These are phyloP conservation scores for Chrysolina oricalcia DNA, from an alignment of 2,888 invertebrate genomes.

Conservation along the genomic window DNA sequence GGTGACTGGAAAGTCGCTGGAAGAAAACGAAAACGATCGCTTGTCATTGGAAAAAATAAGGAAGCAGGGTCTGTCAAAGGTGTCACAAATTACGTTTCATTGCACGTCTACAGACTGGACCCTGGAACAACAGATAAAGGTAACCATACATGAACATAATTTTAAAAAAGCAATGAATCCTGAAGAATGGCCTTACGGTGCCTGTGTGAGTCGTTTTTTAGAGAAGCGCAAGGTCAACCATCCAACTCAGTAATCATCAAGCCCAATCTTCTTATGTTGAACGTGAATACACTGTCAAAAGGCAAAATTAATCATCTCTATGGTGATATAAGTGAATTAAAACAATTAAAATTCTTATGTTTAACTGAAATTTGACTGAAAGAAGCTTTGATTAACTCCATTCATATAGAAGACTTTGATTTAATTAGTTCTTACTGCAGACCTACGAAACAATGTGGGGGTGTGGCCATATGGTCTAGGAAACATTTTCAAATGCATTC, in stretches of 20 bases:
- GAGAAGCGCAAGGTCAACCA: not conserved
- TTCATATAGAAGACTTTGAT: too few species aligned
- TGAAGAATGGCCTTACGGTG: not conserved
- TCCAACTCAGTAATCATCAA: not conserved
- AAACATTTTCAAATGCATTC: too few species aligned
- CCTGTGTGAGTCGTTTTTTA: not conserved
- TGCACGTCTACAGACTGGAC: not conserved
- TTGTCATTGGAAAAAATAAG: not conserved
- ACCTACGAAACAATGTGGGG: too few species aligned
- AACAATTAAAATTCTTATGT: not conserved
- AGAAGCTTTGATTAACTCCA: not conserved
- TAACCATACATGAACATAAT: not conserved
- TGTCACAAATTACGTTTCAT: not conserved
- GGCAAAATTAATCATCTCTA: not conserved
- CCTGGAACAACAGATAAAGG: not conserved
- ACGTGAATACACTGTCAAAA: not conserved
- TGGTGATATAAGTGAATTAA: too few species aligned
- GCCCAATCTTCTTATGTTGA: too few species aligned
- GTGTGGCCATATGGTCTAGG: not conserved
- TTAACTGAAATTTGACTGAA: not conserved
- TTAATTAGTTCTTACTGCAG: too few species aligned
- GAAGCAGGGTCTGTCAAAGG: not conserved
- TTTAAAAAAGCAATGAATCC: not conserved
- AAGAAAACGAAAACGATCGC: not conserved
- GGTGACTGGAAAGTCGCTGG: not conserved